Base-by-base conservation (phyloP, 2,888 invertebrate species). In the Eupithecia inturbata region DNA sequence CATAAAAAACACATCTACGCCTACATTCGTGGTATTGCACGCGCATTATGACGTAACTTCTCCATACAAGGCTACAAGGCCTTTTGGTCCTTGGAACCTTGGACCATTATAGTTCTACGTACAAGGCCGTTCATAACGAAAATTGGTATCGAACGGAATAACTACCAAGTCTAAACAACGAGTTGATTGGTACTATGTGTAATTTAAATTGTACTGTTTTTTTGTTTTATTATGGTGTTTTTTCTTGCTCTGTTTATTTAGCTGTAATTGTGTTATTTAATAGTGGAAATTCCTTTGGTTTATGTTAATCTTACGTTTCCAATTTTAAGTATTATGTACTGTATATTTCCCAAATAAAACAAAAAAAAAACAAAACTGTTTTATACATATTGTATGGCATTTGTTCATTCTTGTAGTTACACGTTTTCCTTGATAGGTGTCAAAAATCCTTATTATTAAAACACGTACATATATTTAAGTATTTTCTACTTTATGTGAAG, bases 41-140 rank as follows among this genome's bases (percentile, higher is more conserved):
- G 70, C 75, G 70, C 74, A 74, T 64, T 62, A 60, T 72, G 71
- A 75, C 75, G 78, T 77, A 75, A 75, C 62, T 64, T 33, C 33
- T 66, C 14, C 28, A 53, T 53, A 19, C n/a, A 49, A 49, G 9
- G 7, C 2, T 49, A 72, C 70, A 68, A 76, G 68, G 72, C 63
- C 74, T 33, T 71, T 33, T 64, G 60, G 81, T 80, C 83, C 83
- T 83, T 81, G 82, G n/a, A 39, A 39, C n/a, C 64, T 22, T 70
- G 60, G 68, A 68, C 72, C 63, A 72, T 68, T 72, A 67, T 67
- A 67, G 67, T 60, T 53, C 33, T 68, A 41, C 53, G 49, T n/a
- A 60, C 76, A 71, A 76, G 76, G 76, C 68, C 73, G 39, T 10
- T 68, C 31, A 19, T 41, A 72, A 72, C 49, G 41, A 73, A 70